phyloP scores from a whole-genome alignment of 2,888 invertebrate genomes.

The Endotricha flammealis region DNA sequence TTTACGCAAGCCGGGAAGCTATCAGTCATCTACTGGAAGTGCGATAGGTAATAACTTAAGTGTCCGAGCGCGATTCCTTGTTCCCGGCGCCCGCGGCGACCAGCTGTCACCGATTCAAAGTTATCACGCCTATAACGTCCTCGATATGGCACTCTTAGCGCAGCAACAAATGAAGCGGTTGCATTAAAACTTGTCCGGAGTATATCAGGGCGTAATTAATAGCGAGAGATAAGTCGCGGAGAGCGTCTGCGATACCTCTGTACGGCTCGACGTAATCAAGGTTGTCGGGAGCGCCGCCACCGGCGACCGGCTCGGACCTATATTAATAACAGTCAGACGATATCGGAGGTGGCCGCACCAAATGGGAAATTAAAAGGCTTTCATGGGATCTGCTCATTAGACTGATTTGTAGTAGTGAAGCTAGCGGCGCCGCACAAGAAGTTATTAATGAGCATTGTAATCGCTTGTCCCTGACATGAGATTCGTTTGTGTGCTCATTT shows the following conservation, averaged over 20 bases:
- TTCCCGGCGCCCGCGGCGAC: slow-evolving; percentile 23
- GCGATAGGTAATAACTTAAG: slow-evolving; percentile 27
- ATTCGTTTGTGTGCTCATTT: slow-evolving; percentile 54
- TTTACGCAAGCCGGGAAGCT: slow-evolving; percentile 36
- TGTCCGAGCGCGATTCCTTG: slow-evolving; percentile 25
- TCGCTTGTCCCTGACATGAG: slow-evolving; percentile 51
- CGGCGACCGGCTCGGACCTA: slow-evolving; percentile 50
- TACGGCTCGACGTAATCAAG: slow-evolving; percentile 54
- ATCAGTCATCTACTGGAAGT: slow-evolving; percentile 43
- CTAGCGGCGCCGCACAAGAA: slow-evolving; percentile 62
- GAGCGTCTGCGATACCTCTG: slow-evolving; percentile 56
- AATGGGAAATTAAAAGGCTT: slow-evolving; percentile 77
- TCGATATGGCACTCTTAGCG: slow-evolving; percentile 67
- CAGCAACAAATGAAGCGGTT: slow-evolving; percentile 74
- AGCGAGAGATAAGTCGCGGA: slow-evolving; percentile 66
- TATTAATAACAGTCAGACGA: slow-evolving; percentile 72
- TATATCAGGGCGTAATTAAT: slow-evolving; percentile 75
- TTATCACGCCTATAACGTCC: slow-evolving; percentile 61
- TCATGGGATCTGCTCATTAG: slow-evolving; percentile 71
- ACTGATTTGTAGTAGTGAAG: slow-evolving; percentile 62
- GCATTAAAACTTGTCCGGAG: slow-evolving; percentile 75
- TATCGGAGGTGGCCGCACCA: slow-evolving; percentile 67
- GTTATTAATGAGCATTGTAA: slow-evolving; percentile 67
- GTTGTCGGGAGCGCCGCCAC: slow-evolving; percentile 61
- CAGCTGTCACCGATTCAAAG: slow-evolving; percentile 56